Base-by-base conservation (phyloP, 2,797 vertebrate species). In the Champsocephalus esox region DNA sequence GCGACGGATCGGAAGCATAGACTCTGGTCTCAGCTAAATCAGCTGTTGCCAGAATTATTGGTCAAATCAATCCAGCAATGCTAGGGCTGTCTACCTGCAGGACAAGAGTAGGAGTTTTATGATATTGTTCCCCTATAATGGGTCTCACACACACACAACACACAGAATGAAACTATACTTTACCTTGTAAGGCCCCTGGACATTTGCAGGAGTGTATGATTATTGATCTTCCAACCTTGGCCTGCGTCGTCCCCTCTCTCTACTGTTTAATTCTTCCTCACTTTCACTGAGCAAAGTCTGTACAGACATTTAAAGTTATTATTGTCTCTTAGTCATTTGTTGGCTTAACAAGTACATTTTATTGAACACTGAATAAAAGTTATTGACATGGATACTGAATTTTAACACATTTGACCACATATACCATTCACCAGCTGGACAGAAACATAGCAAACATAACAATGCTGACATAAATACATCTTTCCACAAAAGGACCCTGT, bases 41-140 rank as follows among this genome's bases (percentile, higher is more conserved):
- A 88, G 75, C 63, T 72, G 65, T 65, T 84, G 74, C 38, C 66
- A 14, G 78, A 85, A 84, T 91, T 87, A 90, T 88, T 90, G 79
- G 74, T 68, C 63, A 73, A 74, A 91, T 91, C 84, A 88, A 78
- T 91, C 87, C 64, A 34, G 44, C 7, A 32, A 63, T 9, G 41
- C 66, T 50, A 0, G 3, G 41, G 48, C 66, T 81, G 72, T 77
- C 82, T 76, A 66, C 68, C 87, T 81, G 75, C 86, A 73, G 78
- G 81, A 65, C 67, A 73, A 13, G 41, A 80, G 69, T 28, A 61
- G 50, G 73, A 62, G 71, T 69, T 86, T 74, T 83, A 79, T 83
- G 45, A 80, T 83, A 75, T 77, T 3, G 3, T 45, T 78, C 38
- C 66, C 51, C 56, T 38, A 24, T 52, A 77, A 66, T 65, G 10